Evolutionary conservation across 2,113 vertebrate genomes (phyloP).

Genomic region (Nasalis larvatus): DNA sequence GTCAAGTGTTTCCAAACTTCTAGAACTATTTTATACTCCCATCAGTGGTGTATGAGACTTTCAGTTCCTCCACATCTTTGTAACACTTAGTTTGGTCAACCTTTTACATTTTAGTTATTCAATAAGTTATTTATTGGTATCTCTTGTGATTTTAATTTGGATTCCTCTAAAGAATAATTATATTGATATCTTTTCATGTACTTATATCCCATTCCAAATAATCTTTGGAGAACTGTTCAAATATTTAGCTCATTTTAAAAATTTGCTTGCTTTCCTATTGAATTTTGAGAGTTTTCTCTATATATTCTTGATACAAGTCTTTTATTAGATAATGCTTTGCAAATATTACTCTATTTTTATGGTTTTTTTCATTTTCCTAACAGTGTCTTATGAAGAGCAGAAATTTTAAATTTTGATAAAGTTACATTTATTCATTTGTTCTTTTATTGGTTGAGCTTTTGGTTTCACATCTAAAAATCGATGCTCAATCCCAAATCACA

Average conservation of each 20-base stretch:
- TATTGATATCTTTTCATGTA: neutral
- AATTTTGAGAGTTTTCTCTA: neutral
- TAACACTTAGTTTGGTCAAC: neutral
- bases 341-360: neutral
- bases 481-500: neutral
- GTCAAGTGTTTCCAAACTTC: neutral
- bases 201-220: neutral
- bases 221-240: neutral
- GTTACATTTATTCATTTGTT: neutral
- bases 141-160: neutral
- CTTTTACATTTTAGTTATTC: neutral
- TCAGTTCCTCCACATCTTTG: neutral
- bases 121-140: neutral
- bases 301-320: neutral
- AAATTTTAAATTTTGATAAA: neutral
- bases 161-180: neutral
- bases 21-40: neutral
- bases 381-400: neutral
- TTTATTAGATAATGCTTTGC: neutral
- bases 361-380: neutral
- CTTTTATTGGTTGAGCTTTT: neutral
- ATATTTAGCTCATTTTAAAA: neutral
- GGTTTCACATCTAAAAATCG: neutral
- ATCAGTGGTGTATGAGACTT: neutral
- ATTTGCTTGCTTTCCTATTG: neutral